phyloP scores from a whole-genome alignment of 2,113 vertebrate species.

The Rutilus rutilus region DNA sequence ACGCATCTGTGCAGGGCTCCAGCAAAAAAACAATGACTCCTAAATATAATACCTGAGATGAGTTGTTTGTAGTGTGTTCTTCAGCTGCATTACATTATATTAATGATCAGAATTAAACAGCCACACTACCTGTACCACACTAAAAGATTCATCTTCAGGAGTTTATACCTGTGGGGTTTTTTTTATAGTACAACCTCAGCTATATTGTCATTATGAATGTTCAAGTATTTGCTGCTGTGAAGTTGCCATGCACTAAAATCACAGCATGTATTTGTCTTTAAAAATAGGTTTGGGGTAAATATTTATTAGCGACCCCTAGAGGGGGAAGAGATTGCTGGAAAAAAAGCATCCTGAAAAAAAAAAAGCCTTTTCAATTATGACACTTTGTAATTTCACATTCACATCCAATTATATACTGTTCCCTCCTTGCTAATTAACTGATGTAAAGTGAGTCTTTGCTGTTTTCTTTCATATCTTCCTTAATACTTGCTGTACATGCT shows the following conservation, averaged over 20 bases:
- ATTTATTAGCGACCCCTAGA: constrained; percentile 4
- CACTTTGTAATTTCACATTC: constrained; percentile 14
- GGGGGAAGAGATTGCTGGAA: neutral
- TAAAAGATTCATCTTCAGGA: neutral
- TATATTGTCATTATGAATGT: neutral
- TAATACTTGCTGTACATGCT: neutral
- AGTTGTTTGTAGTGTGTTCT: constrained; percentile 7
- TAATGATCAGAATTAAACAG: constrained; percentile 11
- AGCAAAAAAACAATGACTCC: constrained; percentile 16
- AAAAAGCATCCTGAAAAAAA: neutral
- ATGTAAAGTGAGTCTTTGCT: neutral
- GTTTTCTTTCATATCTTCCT: neutral
- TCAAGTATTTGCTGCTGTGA: neutral
- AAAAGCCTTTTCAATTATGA: neutral
- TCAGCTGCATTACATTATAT: constrained; percentile 26
- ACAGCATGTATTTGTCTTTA: neutral
- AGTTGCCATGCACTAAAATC: neutral
- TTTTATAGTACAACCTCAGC: neutral
- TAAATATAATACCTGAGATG: constrained; percentile 1
- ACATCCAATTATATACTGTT: constrained; percentile 4
- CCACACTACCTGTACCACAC: neutral
- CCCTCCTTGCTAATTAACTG: constrained; percentile 19
- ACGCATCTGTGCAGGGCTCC: neutral
- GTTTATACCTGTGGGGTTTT: neutral
- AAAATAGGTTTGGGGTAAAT: constrained; percentile 9